phyloP scores from a whole-genome alignment of 2,888 invertebrate genomes.

The Drosophila merina region DNA sequence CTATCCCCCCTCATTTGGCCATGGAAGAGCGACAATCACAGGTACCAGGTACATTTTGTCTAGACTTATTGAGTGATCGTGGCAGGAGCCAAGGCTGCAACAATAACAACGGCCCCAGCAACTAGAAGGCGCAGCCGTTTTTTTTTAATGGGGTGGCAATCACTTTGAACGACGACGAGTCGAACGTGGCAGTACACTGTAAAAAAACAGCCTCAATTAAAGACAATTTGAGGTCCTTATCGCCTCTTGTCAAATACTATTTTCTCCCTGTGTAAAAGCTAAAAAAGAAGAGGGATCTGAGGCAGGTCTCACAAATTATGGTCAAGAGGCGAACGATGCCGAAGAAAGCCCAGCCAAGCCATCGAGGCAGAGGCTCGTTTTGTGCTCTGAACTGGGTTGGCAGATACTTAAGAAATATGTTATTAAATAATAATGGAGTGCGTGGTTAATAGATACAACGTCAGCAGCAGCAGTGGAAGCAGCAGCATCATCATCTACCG shows the following conservation, averaged over 20 bases:
- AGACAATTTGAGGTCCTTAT: no score
- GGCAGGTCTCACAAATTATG: conserved; percentile 71
- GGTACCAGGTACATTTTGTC: conserved; percentile 78
- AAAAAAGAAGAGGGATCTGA: conserved; percentile 29
- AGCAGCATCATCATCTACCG: conserved; percentile 37
- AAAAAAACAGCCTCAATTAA: no score
- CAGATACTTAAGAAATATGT: conserved; percentile 82
- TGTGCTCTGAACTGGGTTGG: conserved; percentile 82
- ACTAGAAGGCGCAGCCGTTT: conserved; percentile 62
- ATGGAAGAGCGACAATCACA: conserved; percentile 71
- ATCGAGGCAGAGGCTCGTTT: conserved; percentile 66
- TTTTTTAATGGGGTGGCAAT: conserved; percentile 83
- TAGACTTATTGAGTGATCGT: conserved; percentile 81
- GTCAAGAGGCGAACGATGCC: conserved; percentile 68
- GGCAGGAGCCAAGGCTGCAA: conserved; percentile 69
- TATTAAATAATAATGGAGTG: conserved; percentile 83
- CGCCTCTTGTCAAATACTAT: no score
- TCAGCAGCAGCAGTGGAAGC: conserved; percentile 37
- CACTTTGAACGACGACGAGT: conserved; percentile 74
- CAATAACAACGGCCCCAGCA: conserved; percentile 36
- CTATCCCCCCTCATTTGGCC: conserved; percentile 20
- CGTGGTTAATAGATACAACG: conserved; percentile 81
- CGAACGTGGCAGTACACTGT: conserved; percentile 15
- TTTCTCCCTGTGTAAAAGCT: conserved; percentile 1
- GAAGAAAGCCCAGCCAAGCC: conserved; percentile 45